These are phyloP conservation scores for Agrenia bidenticulata DNA, from an alignment of 2,888 invertebrate genomes.

Conservation along the genomic window DNA sequence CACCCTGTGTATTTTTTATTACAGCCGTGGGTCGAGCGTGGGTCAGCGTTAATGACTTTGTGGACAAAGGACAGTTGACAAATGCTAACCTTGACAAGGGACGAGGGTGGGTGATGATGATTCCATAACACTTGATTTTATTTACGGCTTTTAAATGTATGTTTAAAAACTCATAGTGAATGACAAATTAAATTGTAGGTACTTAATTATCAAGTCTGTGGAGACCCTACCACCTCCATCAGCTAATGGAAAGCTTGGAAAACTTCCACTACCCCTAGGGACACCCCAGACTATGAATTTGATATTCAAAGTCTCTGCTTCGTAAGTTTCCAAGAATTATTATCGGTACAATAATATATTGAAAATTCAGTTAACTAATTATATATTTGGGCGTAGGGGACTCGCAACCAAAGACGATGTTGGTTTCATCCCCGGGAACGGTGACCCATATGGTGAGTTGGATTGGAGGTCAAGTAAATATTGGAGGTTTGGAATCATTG, in stretches of 20 bases:
- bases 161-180: background rate
- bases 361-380: too few relatives aligned
- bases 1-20: too few relatives aligned
- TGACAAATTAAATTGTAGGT: conserved; percentile 23
- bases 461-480: too few relatives aligned
- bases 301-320: conserved; percentile 37
- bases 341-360: too few relatives aligned
- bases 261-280: conserved; percentile 30
- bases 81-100: conserved; percentile 47
- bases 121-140: too few relatives aligned
- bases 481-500: background rate
- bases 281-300: conserved; percentile 30
- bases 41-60: conserved; percentile 47
- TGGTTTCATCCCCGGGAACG: conserved; percentile 37
- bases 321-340: too few relatives aligned
- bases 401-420: conserved; percentile 41
- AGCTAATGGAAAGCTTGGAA: conserved; percentile 16
- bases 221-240: conserved; percentile 20
- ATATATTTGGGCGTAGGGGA: conserved; percentile 20
- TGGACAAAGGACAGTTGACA: conserved; percentile 44
- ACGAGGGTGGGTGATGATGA: conserved; percentile 48
- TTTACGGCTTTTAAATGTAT: too few relatives aligned
- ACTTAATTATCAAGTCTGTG: conserved; percentile 33
- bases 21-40: conserved; percentile 42
- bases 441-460: conserved; percentile 42